Evolutionary conservation across 2,888 invertebrate species (phyloP), one percentile per base, ranked within the genome.

Genomic region (Tenthredo notha): DNA sequence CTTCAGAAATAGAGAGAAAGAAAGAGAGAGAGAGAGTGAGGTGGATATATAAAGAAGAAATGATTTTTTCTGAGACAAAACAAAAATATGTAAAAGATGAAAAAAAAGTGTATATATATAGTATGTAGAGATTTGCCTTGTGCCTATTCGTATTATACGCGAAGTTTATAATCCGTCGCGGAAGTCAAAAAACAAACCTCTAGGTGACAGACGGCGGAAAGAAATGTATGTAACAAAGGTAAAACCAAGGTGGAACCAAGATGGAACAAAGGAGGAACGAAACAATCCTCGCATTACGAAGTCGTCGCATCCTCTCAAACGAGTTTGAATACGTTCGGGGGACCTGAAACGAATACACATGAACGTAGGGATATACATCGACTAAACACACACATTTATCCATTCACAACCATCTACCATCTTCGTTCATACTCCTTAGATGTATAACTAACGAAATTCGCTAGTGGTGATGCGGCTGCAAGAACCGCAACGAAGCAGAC

Each of bases 71-170:
- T 37, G 65, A 12, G 65, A 25, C 3, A 25, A 65, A 61, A 47
- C 12, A 61, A 18, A 10, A 25, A 18, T 75, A 82, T 37, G 77
- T 80, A 37, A 83, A 85, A 82, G 54, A 86, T 43, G 67, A 83
- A 86, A 80, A 86, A 86, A 80, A 86, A 86, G 84, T 83, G 74
- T 70, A 84, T 84, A n/a, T n/a, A n/a, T n/a, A n/a, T n/a, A n/a
- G n/a, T n/a, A n/a, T n/a, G n/a, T n/a, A n/a, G n/a, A n/a, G n/a
- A n/a, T n/a, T n/a, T n/a, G 15, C 10, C 40, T 10, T 10, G 40
- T 43, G 40, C 40, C 12, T 12, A 15, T 47, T 61, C 10, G 61
- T 82, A 40, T 72, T 40, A 43, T 74, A 74, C n/a, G n/a, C n/a
- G 21, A n/a, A 43, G 61, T 61, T 25, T 4, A 77, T 29, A 77